Evolutionary conservation across 1,140 invertebrate species (phyloP).

Genomic region (Palaemon carinicauda): DNA sequence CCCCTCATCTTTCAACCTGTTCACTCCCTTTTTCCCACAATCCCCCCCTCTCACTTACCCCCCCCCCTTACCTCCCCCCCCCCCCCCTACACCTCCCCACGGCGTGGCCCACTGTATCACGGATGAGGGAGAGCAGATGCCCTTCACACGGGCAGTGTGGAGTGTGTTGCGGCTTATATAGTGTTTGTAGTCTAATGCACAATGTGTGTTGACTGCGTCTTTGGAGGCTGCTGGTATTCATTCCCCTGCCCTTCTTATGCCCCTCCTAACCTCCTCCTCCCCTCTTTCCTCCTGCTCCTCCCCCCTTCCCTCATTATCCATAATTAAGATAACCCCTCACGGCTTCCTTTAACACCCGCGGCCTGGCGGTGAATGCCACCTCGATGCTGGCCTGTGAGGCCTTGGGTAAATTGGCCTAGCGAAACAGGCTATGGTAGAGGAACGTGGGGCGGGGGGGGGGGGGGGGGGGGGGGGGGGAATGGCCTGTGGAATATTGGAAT

Average conservation of each 20-base stretch:
- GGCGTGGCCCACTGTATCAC: background rate
- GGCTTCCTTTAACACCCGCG: background rate
- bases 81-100: background rate
- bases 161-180: background rate
- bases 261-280: background rate
- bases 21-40: background rate
- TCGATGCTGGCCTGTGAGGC: no score
- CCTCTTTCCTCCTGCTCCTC: slow-evolving; percentile 1
- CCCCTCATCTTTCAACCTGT: background rate
- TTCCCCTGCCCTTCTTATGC: background rate
- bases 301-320: slow-evolving; percentile 31
- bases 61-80: background rate
- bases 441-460: no score
- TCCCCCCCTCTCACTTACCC: background rate
- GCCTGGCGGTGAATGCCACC: no score
- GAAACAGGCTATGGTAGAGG: no score
- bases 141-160: background rate
- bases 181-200: slow-evolving; percentile 32
- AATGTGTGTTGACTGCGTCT: slow-evolving; percentile 32
- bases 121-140: slow-evolving; percentile 21
- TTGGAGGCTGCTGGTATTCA: background rate
- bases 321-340: slow-evolving; percentile 42
- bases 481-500: no score
- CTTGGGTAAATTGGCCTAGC: no score
- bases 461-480: no score